A percentile compares a stretch with the other conserved stretches of the same genome.
These are phyloP conservation scores for Varanus komodoensis DNA, from an alignment of 2,113 vertebrate genomes.

Conservation along the genomic window DNA sequence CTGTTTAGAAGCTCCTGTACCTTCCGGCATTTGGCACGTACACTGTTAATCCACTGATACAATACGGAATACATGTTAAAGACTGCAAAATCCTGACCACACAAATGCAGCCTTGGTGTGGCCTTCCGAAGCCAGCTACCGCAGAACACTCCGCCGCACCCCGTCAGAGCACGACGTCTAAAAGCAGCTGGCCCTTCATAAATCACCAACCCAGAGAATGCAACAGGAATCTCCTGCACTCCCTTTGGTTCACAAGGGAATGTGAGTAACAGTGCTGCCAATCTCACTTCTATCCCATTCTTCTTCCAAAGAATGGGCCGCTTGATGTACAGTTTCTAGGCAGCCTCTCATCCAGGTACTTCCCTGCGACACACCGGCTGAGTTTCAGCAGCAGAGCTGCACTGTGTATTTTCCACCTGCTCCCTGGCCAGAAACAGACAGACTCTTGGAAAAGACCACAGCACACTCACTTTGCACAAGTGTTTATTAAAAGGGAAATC, in stretches of 20 bases:
- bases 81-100: neutral
- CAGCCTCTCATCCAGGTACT: neutral
- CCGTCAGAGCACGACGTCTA: neutral
- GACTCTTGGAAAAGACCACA: slow-evolving; percentile 69
- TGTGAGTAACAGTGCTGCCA: neutral
- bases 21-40: neutral
- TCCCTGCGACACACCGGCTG: neutral
- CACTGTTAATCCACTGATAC: too few relatives aligned
- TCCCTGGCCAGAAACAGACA: neutral
- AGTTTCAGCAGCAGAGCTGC: neutral
- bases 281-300: neutral
- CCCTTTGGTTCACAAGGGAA: neutral
- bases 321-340: neutral
- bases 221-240: neutral
- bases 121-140: neutral
- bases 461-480: slow-evolving; percentile 69
- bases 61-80: neutral
- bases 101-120: neutral
- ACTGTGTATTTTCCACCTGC: neutral
- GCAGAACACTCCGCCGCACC: neutral
- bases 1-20: neutral
- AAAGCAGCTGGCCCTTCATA: neutral
- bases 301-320: neutral
- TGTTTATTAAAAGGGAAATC: slow-evolving; percentile 76
- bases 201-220: slow-evolving; percentile 20